Percentiles rank a stretch among this genome's conserved stretches.
These are phyloP conservation scores for Miniopterus natalensis DNA, from an alignment of 2,113 vertebrate species.

Conservation along the genomic window DNA sequence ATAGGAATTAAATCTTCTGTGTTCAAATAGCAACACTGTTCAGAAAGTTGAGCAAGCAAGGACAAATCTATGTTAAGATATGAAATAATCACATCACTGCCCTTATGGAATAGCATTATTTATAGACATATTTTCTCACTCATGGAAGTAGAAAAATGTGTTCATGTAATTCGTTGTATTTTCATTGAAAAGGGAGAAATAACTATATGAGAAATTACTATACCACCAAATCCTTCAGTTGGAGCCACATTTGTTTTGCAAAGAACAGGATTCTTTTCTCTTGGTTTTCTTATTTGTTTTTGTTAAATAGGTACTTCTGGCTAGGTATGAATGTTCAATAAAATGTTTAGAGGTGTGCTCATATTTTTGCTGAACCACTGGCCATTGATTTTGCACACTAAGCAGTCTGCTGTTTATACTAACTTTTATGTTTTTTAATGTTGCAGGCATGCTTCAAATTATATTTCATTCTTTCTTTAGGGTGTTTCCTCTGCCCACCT, in stretches of 20 bases:
- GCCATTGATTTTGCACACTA: neutral
- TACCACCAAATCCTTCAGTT: neutral
- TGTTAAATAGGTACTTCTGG: neutral
- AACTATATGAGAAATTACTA: neutral
- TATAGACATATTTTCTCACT: neutral
- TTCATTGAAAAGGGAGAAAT: constrained; percentile 17
- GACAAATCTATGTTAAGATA: neutral
- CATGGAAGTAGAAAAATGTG: neutral
- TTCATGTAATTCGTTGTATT: neutral
- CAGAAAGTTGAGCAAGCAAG: neutral
- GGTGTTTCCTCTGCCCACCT: neutral
- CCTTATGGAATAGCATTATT: neutral
- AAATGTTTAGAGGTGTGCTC: neutral
- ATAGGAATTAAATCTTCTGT: neutral
- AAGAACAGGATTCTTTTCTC: neutral
- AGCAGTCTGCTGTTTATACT: neutral
- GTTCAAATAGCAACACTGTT: neutral
- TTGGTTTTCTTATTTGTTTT: neutral
- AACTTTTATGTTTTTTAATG: neutral
- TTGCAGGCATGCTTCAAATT: constrained; percentile 26
- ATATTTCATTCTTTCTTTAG: neutral
- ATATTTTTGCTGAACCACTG: neutral
- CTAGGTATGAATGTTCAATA: neutral
- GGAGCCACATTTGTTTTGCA: constrained; percentile 12
- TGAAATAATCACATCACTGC: neutral